Evolutionary conservation across 2,113 vertebrate species (phyloP).

Genomic region (Agelaius phoeniceus): DNA sequence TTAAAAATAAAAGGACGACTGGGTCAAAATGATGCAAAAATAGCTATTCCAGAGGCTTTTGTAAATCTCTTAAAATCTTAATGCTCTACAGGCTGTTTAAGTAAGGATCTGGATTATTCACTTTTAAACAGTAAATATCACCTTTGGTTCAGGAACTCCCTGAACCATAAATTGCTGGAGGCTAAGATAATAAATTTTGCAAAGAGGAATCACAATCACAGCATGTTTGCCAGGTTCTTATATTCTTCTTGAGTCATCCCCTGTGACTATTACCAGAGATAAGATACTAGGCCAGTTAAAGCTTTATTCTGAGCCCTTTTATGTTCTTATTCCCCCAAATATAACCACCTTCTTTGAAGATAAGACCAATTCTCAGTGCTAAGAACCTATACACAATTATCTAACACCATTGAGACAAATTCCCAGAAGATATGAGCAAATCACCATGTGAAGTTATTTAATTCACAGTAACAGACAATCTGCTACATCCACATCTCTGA

Average conservation of each 20-base stretch:
- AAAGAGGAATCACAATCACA: constrained; percentile 22
- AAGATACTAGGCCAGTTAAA: not conserved
- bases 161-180: constrained; percentile 44
- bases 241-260: not conserved
- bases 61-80: not conserved
- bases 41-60: not conserved
- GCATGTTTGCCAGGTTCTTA: not conserved
- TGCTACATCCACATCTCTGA: not conserved
- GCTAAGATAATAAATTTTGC: constrained; percentile 45
- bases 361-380: not conserved
- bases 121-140: constrained; percentile 25
- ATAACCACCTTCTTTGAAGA: not conserved
- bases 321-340: not conserved
- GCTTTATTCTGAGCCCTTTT: constrained; percentile 4
- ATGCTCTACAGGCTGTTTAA: not conserved
- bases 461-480: not conserved
- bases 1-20: not conserved
- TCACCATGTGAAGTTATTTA: not conserved
- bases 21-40: not conserved
- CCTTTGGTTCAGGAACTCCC: constrained; percentile 37
- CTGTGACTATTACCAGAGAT: not conserved
- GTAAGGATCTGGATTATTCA: not conserved
- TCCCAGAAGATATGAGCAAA: not conserved
- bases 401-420: not conserved
- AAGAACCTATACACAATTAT: not conserved